Conservation (phyloP, 2,797 vertebrate species). For the Psittacula echo region DNA sequence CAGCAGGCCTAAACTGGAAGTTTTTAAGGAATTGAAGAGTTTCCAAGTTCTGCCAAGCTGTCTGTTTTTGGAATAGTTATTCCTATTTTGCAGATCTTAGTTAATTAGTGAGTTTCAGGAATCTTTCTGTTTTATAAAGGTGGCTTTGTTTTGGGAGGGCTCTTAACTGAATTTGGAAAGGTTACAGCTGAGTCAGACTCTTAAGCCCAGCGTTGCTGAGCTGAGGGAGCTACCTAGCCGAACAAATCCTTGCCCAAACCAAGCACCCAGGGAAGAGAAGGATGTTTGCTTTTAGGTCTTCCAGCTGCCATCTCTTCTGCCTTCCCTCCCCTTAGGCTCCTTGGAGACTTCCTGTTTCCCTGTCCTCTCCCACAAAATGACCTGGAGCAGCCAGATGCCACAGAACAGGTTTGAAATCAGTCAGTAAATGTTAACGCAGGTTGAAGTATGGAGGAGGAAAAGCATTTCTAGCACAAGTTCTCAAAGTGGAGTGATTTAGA, state of each 20-base stretch:
- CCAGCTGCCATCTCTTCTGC: background rate
- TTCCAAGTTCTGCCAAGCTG: background rate
- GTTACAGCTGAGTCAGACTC: background rate
- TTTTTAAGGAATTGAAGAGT: background rate
- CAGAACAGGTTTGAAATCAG: slow-evolving; percentile 24
- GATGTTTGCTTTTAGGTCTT: background rate
- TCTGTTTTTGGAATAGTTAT: background rate
- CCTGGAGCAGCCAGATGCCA: background rate
- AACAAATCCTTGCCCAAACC: background rate
- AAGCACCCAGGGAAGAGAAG: background rate
- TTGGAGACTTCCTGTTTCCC: background rate
- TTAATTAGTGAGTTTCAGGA: background rate
- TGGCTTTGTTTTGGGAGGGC: background rate
- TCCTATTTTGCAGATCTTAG: background rate
- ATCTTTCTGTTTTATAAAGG: background rate
- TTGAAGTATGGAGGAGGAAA: background rate
- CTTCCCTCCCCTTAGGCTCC: background rate
- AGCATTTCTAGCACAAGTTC: background rate
- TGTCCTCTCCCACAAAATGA: background rate
- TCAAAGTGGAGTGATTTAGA: background rate
- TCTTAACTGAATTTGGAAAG: background rate
- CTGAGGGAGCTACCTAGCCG: background rate
- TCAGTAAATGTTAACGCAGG: background rate
- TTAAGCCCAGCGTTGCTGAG: background rate
- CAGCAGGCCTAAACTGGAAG: background rate